phyloP scores from a whole-genome alignment of 2,888 invertebrate genomes.

The Scaeva pyrastri region DNA sequence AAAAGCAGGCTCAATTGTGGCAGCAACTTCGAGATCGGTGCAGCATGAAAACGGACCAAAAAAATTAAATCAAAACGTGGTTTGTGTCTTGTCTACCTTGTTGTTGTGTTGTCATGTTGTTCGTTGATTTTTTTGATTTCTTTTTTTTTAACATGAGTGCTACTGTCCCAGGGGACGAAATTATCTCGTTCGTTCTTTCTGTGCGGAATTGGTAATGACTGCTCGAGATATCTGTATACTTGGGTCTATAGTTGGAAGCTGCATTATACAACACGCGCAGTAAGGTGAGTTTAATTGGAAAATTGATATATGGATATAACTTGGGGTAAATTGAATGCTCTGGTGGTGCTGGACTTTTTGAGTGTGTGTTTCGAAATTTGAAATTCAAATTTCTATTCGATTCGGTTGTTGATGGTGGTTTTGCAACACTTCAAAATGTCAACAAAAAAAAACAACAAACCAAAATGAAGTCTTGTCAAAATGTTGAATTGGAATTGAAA shows the following conservation, averaged over 20 bases:
- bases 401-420: constrained; percentile 42
- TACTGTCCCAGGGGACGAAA: constrained; percentile 74
- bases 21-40: constrained; percentile 15
- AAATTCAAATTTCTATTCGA: constrained; percentile 46
- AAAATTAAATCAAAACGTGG: constrained; percentile 38
- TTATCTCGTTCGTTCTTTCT: constrained; percentile 63
- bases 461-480: constrained; percentile 27
- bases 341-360: background rate
- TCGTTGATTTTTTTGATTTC: constrained; percentile 36
- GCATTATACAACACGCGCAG: constrained; percentile 49
- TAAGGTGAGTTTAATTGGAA: constrained; percentile 70
- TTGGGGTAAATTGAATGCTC: constrained; percentile 21
- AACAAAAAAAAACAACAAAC: background rate
- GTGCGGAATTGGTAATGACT: constrained; percentile 58
- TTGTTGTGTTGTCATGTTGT: constrained; percentile 65
- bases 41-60: background rate
- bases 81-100: constrained; percentile 64
- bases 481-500: constrained; percentile 21
- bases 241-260: background rate
- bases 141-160: constrained; percentile 45
- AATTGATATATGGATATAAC: constrained; percentile 56
- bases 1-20: constrained; percentile 45
- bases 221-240: background rate
- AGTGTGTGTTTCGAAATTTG: constrained; percentile 60
- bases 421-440: constrained; percentile 46